Percentiles rank a stretch among this genome's conserved stretches.
Conservation (phyloP, 2,888 invertebrate species). For the Dryocosmus kuriphilus region DNA sequence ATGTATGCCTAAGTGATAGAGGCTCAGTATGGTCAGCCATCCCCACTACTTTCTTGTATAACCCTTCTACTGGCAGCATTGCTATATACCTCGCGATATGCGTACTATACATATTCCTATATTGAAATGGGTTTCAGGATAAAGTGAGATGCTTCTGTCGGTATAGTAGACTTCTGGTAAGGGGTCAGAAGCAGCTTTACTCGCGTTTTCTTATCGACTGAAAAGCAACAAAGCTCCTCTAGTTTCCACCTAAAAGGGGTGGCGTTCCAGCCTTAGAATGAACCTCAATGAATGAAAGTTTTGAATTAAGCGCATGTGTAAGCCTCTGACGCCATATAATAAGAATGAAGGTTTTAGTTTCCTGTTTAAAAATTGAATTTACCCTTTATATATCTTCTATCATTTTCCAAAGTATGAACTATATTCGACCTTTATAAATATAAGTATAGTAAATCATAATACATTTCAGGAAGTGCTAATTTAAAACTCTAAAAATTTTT, state of each 20-base stretch:
- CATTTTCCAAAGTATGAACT: too few species aligned
- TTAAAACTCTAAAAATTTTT: too few species aligned
- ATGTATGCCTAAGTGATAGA: background rate
- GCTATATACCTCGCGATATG: background rate
- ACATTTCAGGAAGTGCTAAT: too few species aligned
- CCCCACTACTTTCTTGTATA: background rate
- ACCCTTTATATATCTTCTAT: too few species aligned
- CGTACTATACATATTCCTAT: background rate
- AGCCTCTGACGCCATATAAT: too few species aligned
- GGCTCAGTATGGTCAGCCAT: background rate
- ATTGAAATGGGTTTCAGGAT: background rate
- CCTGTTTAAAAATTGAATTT: too few species aligned
- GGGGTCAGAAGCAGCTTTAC: slow-evolving; percentile 52
- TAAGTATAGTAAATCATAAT: too few species aligned
- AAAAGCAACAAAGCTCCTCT: slow-evolving; percentile 59
- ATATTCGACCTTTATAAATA: too few species aligned
- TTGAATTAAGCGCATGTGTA: background rate
- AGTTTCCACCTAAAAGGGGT: slow-evolving; percentile 71
- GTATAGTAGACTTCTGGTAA: slow-evolving; percentile 69
- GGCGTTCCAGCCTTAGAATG: slow-evolving; percentile 49
- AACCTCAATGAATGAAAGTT: background rate
- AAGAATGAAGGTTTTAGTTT: too few species aligned
- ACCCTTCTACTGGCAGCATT: background rate
- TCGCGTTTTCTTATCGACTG: slow-evolving; percentile 74
- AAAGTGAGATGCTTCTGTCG: slow-evolving; percentile 62